Evolutionary conservation across 2,888 invertebrate species (phyloP).

Genomic region (Salpingus planirostris): DNA sequence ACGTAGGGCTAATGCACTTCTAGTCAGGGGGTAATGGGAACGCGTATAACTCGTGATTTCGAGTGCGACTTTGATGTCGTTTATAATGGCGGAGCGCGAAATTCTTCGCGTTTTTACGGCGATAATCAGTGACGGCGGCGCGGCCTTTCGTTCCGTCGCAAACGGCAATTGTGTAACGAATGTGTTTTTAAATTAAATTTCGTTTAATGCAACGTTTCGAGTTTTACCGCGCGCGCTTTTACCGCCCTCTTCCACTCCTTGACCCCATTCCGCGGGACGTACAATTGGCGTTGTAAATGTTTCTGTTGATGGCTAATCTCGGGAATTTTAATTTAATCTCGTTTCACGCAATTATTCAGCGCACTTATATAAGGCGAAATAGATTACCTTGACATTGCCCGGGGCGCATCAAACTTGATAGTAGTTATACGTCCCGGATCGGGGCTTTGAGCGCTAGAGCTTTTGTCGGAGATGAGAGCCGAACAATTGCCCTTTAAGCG

Average conservation of each 20-base stretch:
- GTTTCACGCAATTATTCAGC: constrained; percentile 5
- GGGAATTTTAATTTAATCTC: constrained; percentile 9
- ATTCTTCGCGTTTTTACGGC: too few species aligned
- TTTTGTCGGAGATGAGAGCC: not conserved
- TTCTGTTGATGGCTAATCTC: constrained; percentile 4
- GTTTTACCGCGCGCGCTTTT: not conserved
- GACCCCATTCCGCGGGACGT: constrained; percentile 8
- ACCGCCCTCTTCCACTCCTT: constrained; percentile 1
- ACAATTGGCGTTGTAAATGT: constrained; percentile 1
- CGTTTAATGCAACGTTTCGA: constrained; percentile 6
- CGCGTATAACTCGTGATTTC: too few species aligned
- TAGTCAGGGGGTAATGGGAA: too few species aligned
- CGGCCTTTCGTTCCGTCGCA: too few species aligned
- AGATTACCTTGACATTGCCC: not conserved
- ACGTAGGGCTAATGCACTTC: too few species aligned
- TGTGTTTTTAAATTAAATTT: constrained; percentile 8
- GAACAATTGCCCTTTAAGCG: constrained; percentile 6
- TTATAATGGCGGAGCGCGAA: too few species aligned
- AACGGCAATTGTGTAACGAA: constrained; percentile 1
- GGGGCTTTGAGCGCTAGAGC: too few species aligned
- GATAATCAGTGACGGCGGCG: too few species aligned
- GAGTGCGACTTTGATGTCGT: too few species aligned
- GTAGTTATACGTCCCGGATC: too few species aligned
- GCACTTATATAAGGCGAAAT: constrained; percentile 3
- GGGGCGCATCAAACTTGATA: constrained; percentile 1